Base-by-base conservation (phyloP, 2,888 invertebrate species). In the Scotopteryx bipunctaria region DNA sequence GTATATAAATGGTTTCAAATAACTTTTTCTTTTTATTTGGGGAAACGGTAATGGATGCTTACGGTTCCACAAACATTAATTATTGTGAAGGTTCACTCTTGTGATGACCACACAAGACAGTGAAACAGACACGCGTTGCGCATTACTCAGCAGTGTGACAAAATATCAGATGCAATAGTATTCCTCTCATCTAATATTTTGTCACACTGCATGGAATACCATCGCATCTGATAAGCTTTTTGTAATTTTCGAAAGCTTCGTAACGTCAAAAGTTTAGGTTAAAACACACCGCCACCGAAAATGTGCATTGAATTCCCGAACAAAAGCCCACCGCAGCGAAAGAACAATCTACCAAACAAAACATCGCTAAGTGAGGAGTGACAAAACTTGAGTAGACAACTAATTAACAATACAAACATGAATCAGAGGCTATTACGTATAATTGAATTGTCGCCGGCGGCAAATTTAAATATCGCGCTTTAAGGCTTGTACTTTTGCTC, bases 321-420 rank as follows among this genome's bases (percentile, higher is more conserved):
- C 81, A 83, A 83, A 78, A 69, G 72, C 62, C 72, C 73, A 58
- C 76, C 74, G 70, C 73, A 73, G 73, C 57, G 66, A 73, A 74
- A 77, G 81, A 83, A 83, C 83, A 86, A 83, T 83, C 81, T 78
- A 80, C 81, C 81, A 80, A 78, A 80, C 78, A 80, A 78, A 86
- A 77, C 81, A 78, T 75, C 78, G 73, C 77, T 80, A 83, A 85
- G 81, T 81, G 83, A 81, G 76, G 83, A 87, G 83, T 86, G 88
- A 86, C 88, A 88, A 87, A 89, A 90, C 88, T 90, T 86, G 83
- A 87, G 87, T 79, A 79, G 77, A 74, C 80, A 79, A 89, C 87
- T 88, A 89, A 90, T 90, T 90, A 89, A 84, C 84, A 86, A 87
- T 88, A 89, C 89, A 90, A 90, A 89, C 89, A 89, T 89, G 89